A percentile compares a stretch with the other conserved stretches of the same genome.
Evolutionary conservation across 1,140 invertebrate genomes (phyloP).

Genomic region (Mesaphorura yosii): DNA sequence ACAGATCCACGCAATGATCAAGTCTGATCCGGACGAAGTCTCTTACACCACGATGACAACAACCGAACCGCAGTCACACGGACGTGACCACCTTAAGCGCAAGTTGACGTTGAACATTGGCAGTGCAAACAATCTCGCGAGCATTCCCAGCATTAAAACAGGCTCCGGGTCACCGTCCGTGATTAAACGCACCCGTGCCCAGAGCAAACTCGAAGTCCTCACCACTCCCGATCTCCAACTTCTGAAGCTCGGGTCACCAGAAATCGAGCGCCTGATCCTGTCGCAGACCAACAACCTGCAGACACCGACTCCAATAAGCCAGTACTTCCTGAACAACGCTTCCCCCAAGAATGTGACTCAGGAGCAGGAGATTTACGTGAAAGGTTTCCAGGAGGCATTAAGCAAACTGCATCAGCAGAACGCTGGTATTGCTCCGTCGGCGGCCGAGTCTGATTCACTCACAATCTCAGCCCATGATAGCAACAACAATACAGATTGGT

Average conservation of each 20-base stretch:
- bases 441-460: neutral
- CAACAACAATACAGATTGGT: too few species aligned
- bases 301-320: constrained; percentile 55
- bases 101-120: constrained; percentile 68
- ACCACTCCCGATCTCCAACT: constrained; percentile 74
- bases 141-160: too few species aligned
- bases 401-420: constrained; percentile 50
- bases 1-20: too few species aligned
- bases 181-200: constrained; percentile 31
- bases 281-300: too few species aligned
- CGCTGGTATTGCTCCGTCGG: neutral
- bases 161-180: constrained; percentile 44
- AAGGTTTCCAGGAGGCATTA: constrained; percentile 82
- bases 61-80: too few species aligned
- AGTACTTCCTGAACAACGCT: constrained; percentile 57
- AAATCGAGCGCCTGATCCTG: constrained; percentile 73
- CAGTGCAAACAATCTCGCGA: too few species aligned
- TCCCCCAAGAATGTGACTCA: too few species aligned
- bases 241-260: constrained; percentile 71
- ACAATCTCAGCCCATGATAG: neutral
- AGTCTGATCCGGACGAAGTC: too few species aligned
- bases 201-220: constrained; percentile 47
- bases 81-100: too few species aligned
- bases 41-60: too few species aligned
- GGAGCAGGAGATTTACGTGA: constrained; percentile 81